Evolutionary conservation across 1,140 invertebrate genomes (phyloP).

Genomic region (Polypedilum vanderplanki): DNA sequence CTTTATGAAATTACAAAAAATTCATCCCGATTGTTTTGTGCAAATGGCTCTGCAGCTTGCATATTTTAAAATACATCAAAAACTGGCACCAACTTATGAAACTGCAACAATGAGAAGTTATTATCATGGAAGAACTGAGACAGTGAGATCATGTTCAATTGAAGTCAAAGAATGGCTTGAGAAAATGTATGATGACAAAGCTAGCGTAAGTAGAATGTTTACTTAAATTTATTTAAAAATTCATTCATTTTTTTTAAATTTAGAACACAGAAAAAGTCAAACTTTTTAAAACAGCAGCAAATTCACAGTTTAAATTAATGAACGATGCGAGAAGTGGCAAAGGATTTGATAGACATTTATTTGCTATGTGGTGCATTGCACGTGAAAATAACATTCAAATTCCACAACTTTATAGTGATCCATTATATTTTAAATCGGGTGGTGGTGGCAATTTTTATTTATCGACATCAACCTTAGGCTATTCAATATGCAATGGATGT

Average conservation of each 20-base stretch:
- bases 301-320: slow-evolving; percentile 43
- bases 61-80: slow-evolving; percentile 49
- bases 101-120: slow-evolving; percentile 49
- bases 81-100: slow-evolving; percentile 50
- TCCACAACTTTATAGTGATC: slow-evolving; percentile 51
- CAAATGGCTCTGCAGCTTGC: slow-evolving; percentile 59
- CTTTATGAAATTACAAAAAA: slow-evolving; percentile 44
- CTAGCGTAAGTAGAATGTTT: slow-evolving; percentile 32
- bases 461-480: slow-evolving; percentile 57
- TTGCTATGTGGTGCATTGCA: slow-evolving; percentile 62
- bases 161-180: slow-evolving; percentile 43
- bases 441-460: slow-evolving; percentile 56
- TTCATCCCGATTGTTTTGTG: slow-evolving; percentile 57
- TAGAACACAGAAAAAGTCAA: slow-evolving; percentile 35
- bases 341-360: slow-evolving; percentile 64
- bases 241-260: not conserved
- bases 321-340: slow-evolving; percentile 47
- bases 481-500: slow-evolving; percentile 50
- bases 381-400: slow-evolving; percentile 47
- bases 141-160: slow-evolving; percentile 46
- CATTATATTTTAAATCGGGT: slow-evolving; percentile 52
- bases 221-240: not conserved
- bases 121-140: slow-evolving; percentile 49
- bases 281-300: slow-evolving; percentile 41
- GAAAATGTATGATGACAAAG: slow-evolving; percentile 41